Base-by-base conservation (phyloP, 2,888 invertebrate species). In the Hyppa rectilinea region DNA sequence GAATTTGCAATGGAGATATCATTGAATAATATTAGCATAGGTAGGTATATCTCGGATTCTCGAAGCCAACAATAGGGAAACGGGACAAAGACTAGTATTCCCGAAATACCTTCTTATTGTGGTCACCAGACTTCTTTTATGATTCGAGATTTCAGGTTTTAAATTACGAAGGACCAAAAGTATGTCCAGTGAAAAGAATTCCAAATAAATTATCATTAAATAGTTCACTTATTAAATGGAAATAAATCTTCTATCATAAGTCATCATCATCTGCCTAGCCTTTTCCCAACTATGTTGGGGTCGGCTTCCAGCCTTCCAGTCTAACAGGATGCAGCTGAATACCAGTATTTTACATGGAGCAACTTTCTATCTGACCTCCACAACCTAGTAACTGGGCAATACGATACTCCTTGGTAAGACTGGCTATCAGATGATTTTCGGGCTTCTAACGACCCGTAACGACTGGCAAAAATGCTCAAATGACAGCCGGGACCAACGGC, bases 61-160 rank as follows among this genome's bases (percentile, higher is more conserved):
- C 31, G 55, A 36, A 36, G 47, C 71, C 47, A 70, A 80, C 83
- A 83, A 83, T 69, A 70, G 71, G 26, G 23, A 31, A 50, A 59
- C 43, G 40, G 83, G 81, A 83, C 78, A 78, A 78, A 76, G 72
- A 61, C 77, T 52, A 56, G 67, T 71, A 79, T 71, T 78, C 66
- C 69, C 66, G 17, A 61, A 78, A 71, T 78, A 72, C 61, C 62
- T 78, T 80, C 75, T 75, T 83, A 84, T 84, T 85, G 86, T 86
- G 59, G 47, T 62, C 72, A 60, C 55, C 45, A 49, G 29, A 62
- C 31, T 71, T 47, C 62, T 69, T 80, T 75, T 69, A 60, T 71
- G 17, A 78, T 69, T 50, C 2, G 49, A 67, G 49, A 67, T 74
- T 67, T 53, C 36, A 40, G 50, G 50, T 65, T 65, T 53, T 50